Conservation (phyloP, 2,797 vertebrate genomes). For the Cyprinodon diabolis region DNA sequence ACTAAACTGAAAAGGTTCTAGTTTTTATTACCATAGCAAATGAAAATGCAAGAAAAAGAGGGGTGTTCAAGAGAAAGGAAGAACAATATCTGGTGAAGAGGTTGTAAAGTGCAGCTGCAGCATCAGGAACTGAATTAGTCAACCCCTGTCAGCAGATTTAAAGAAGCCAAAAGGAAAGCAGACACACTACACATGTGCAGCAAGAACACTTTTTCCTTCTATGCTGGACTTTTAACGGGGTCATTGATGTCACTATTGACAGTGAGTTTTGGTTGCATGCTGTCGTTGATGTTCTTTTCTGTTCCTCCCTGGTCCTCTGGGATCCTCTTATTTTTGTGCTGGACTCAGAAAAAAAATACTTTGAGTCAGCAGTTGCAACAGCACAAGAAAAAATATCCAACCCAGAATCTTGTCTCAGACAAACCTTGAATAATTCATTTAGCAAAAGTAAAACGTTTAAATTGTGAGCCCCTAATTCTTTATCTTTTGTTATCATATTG, state of each 20-base stretch:
- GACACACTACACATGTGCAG: conserved; percentile 27
- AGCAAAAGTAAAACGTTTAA: not conserved
- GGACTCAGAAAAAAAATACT: conserved; percentile 39
- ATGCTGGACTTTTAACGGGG: conserved; percentile 43
- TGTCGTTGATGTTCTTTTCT: conserved; percentile 37
- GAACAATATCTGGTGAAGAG: conserved; percentile 10
- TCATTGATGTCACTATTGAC: conserved; percentile 24
- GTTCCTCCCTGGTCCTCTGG: conserved; percentile 36
- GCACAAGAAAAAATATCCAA: conserved; percentile 8
- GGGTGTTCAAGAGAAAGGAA: not conserved
- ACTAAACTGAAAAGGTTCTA: not conserved
- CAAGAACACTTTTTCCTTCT: conserved; percentile 41
- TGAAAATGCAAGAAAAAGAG: not conserved
- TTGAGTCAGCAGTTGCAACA: conserved; percentile 50
- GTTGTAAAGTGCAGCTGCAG: conserved; percentile 17
- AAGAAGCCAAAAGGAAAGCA: conserved; percentile 32
- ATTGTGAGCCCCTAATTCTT: conserved; percentile 1
- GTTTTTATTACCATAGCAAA: not conserved
- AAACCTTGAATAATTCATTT: not conserved
- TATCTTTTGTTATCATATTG: not conserved
- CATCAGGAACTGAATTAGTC: conserved; percentile 18
- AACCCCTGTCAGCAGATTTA: conserved; percentile 42
- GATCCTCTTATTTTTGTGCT: conserved; percentile 52
- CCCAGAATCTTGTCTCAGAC: not conserved
- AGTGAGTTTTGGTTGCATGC: conserved; percentile 20